These are phyloP conservation scores for Ophraella communa DNA, from an alignment of 2,888 invertebrate species.

Conservation along the genomic window DNA sequence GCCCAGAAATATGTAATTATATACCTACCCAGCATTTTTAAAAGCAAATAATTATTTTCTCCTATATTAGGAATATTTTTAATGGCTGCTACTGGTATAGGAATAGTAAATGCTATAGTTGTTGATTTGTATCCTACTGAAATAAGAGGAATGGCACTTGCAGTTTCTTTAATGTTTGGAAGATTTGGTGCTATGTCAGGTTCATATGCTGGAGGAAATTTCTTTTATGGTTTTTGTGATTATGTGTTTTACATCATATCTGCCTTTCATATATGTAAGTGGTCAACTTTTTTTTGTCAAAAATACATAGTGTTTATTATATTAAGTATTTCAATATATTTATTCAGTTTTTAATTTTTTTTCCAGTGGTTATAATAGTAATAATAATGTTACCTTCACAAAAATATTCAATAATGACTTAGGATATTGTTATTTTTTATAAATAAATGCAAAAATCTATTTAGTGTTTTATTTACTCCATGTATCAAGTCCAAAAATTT, in stretches of 20 bases:
- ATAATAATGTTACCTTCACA: slow-evolving; percentile 36
- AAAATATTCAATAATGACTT: slow-evolving; percentile 8
- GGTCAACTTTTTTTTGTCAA: slow-evolving; percentile 1
- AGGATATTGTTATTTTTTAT: slow-evolving; percentile 1
- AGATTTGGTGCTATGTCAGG: slow-evolving; percentile 62
- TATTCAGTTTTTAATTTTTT: slow-evolving; percentile 9
- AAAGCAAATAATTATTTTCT: background rate
- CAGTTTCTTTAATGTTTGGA: slow-evolving; percentile 63
- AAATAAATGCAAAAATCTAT: slow-evolving; percentile 2
- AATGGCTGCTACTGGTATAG: slow-evolving; percentile 52
- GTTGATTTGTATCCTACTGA: slow-evolving; percentile 59
- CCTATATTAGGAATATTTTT: slow-evolving; percentile 49
- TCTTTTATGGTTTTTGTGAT: slow-evolving; percentile 60
- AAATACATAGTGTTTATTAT: background rate
- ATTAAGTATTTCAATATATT: background rate
- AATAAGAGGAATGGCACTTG: slow-evolving; percentile 62
- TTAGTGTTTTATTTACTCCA: background rate
- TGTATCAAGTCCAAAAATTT: too few species aligned
- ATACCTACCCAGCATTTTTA: background rate
- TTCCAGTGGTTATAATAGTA: slow-evolving; percentile 37
- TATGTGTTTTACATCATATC: slow-evolving; percentile 57
- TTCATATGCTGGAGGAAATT: slow-evolving; percentile 58
- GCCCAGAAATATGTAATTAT: too few species aligned
- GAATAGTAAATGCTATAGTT: slow-evolving; percentile 55
- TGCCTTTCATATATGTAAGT: slow-evolving; percentile 54